These are phyloP conservation scores for Calcarius ornatus DNA, from an alignment of 2,113 vertebrate genomes.

Conservation along the genomic window DNA sequence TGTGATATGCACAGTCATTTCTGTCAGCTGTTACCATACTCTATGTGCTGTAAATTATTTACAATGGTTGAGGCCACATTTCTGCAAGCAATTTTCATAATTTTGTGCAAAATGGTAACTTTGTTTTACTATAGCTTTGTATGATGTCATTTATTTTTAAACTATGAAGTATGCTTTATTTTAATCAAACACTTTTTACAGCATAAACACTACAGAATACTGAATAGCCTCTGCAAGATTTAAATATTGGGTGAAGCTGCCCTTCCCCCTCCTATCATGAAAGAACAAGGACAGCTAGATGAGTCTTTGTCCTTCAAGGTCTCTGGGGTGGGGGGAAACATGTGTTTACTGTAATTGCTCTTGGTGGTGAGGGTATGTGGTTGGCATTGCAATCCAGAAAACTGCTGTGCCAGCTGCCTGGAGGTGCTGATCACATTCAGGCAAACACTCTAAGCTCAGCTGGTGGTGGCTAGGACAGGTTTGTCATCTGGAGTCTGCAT, in stretches of 20 bases:
- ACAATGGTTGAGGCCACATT: neutral
- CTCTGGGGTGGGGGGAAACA: fast-evolving
- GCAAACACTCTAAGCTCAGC: too few relatives aligned
- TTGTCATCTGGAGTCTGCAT: neutral
- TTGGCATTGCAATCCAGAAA: neutral
- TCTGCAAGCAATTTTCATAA: neutral
- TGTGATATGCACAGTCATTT: neutral
- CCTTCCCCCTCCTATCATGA: neutral
- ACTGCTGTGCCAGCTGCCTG: neutral
- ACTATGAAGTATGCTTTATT: neutral
- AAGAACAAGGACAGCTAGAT: neutral
- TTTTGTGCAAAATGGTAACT: neutral
- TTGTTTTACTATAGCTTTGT: neutral
- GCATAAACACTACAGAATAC: neutral
- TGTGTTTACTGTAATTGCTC: neutral
- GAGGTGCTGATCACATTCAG: neutral
- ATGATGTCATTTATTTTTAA: neutral
- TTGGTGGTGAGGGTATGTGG: neutral
- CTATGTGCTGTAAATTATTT: neutral
- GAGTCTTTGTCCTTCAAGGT: neutral
- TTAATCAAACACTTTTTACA: neutral
- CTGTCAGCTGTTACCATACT: neutral
- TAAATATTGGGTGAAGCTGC: neutral
- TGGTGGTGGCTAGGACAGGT: neutral
- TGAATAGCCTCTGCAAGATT: neutral